Conservation (phyloP, 2,797 vertebrate genomes). For the Spondyliosoma cantharus region DNA sequence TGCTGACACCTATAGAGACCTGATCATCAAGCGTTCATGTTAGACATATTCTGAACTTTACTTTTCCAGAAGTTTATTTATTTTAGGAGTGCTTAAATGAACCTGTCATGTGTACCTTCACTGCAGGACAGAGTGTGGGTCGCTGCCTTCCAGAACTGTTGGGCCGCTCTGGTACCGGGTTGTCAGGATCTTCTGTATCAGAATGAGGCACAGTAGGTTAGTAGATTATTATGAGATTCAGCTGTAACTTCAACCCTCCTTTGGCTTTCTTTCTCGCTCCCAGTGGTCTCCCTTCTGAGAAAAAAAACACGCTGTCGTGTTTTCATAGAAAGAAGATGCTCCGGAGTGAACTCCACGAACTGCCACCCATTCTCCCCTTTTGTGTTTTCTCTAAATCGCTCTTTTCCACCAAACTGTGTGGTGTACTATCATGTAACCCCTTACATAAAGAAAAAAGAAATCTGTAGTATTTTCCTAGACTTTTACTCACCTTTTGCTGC, state of each 20-base stretch:
- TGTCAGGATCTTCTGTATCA: conserved; percentile 26
- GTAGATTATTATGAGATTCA: conserved; percentile 22
- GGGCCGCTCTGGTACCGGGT: conserved; percentile 20
- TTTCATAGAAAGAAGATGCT: conserved; percentile 61
- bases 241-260: conserved; percentile 18
- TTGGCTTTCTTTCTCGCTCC: conserved; percentile 29
- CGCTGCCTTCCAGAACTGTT: not conserved
- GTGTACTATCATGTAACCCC: not conserved
- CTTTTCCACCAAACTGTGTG: conserved; percentile 32
- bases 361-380: conserved; percentile 18
- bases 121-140: not conserved
- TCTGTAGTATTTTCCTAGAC: not conserved
- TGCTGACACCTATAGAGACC: not conserved
- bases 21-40: conserved; percentile 10
- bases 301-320: conserved; percentile 46
- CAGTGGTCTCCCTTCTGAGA: conserved; percentile 23
- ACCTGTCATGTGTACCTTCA: conserved; percentile 2
- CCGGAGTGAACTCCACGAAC: conserved; percentile 55
- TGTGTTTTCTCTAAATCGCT: conserved; percentile 38
- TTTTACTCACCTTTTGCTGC: not conserved
- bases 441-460: not conserved
- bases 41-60: not conserved
- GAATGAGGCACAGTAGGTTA: conserved; percentile 29
- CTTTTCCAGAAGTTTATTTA: not conserved
- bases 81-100: not conserved